phyloP scores from a whole-genome alignment of 2,113 vertebrate genomes.

The Callaeas wilsoni region DNA sequence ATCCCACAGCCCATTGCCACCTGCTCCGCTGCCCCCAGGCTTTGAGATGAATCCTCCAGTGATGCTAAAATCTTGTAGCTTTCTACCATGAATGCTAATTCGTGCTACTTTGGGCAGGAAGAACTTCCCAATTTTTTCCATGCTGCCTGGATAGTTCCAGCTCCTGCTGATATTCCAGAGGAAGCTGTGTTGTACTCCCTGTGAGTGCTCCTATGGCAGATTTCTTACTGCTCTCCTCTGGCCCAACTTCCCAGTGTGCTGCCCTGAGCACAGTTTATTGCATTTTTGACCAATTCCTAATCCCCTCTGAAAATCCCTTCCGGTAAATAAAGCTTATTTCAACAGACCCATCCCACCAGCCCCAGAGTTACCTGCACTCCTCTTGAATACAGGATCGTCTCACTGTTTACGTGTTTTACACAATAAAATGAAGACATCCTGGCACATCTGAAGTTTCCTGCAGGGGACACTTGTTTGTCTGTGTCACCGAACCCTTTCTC shows the following conservation, averaged over 20 bases:
- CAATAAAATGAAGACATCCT: not conserved
- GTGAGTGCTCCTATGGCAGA: not conserved
- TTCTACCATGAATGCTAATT: not conserved
- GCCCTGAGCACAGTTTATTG: not conserved
- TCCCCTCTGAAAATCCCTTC: not conserved
- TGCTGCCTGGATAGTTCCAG: not conserved
- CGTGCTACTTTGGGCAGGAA: not conserved
- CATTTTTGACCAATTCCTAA: not conserved
- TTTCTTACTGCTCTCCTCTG: not conserved
- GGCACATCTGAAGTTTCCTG: not conserved
- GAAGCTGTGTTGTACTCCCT: not conserved
- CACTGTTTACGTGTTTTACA: not conserved
- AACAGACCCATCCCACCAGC: not conserved
- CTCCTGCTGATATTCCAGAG: not conserved
- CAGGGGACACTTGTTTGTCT: not conserved
- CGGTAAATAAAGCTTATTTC: not conserved
- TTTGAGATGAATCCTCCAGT: not conserved
- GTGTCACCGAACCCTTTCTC: not conserved
- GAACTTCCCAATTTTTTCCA: fast-evolving
- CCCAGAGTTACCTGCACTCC: not conserved
- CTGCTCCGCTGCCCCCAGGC: not conserved
- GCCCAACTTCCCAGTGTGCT: not conserved
- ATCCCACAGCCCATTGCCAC: not conserved
- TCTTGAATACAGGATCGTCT: not conserved
- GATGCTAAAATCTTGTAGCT: not conserved